Evolutionary conservation across 2,797 vertebrate genomes (phyloP).

Genomic region (Moxostoma hubbsi): DNA sequence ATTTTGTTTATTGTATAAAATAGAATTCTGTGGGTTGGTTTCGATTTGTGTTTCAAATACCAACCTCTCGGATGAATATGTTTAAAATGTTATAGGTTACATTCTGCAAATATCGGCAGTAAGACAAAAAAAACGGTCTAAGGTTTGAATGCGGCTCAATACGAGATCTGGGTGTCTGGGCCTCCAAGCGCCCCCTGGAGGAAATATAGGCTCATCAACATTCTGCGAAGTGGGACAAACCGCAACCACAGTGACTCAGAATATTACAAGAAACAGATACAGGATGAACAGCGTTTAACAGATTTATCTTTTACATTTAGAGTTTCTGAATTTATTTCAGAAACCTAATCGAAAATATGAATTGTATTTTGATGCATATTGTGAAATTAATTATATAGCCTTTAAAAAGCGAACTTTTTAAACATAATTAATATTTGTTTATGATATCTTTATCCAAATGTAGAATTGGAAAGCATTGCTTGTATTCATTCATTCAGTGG

Average conservation of each 20-base stretch:
- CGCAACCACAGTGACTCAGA: slow-evolving; percentile 3
- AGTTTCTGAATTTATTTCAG: neutral
- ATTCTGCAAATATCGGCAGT: neutral
- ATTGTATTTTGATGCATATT: neutral
- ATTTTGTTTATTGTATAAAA: neutral
- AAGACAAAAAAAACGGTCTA: neutral
- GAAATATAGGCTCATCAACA: neutral
- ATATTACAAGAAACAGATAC: slow-evolving; percentile 9
- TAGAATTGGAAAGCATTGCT: neutral
- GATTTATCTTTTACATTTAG: neutral
- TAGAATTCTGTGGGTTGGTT: neutral
- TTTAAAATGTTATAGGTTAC: neutral
- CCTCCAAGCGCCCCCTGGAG: neutral
- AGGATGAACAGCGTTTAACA: neutral
- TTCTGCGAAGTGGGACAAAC: neutral
- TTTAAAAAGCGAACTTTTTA: neutral
- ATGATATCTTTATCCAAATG: neutral
- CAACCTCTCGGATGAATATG: neutral
- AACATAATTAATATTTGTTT: neutral
- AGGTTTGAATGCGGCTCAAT: neutral
- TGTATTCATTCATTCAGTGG: too few relatives aligned
- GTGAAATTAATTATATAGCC: too few relatives aligned
- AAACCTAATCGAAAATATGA: too few relatives aligned
- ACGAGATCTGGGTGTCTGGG: neutral
- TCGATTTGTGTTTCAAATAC: neutral